phyloP scores from a whole-genome alignment of 1,140 invertebrate species.

The Drosophila persimilis region DNA sequence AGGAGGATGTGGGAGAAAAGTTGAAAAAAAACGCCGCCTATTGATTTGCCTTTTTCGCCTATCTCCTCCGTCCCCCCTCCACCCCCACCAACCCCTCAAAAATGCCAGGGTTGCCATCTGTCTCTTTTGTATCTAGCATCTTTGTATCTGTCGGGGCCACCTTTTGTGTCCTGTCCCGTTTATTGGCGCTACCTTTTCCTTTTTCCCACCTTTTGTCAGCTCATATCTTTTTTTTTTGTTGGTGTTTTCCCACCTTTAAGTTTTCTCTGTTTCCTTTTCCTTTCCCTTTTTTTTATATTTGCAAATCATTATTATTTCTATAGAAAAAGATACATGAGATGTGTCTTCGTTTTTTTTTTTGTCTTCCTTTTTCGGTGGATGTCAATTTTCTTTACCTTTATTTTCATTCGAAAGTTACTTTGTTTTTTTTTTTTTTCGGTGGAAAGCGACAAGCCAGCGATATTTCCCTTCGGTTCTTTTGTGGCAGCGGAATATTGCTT shows the following conservation, averaged over 20 bases:
- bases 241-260: constrained; percentile 31
- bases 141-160: constrained; percentile 35
- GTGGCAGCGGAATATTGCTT: constrained; percentile 42
- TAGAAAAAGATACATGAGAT: constrained; percentile 51
- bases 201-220: constrained; percentile 43
- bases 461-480: constrained; percentile 48
- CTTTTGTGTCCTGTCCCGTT: constrained; percentile 73
- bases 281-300: constrained; percentile 47
- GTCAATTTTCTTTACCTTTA: constrained; percentile 70
- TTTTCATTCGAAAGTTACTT: constrained; percentile 61
- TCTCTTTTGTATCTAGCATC: constrained; percentile 19
- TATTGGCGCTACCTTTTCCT: constrained; percentile 71
- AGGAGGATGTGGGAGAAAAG: not conserved
- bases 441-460: constrained; percentile 13
- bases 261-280: not conserved
- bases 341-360: constrained; percentile 15
- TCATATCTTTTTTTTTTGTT: constrained; percentile 17
- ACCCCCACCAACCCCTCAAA: not conserved
- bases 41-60: constrained; percentile 64
- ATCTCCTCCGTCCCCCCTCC: not conserved
- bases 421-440: constrained; percentile 11
- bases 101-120: constrained; percentile 25
- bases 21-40: constrained; percentile 25
- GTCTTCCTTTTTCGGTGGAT: constrained; percentile 45
- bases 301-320: constrained; percentile 80